Evolutionary conservation across 2,113 vertebrate species (phyloP).

Genomic region (Dasypus novemcinctus): DNA sequence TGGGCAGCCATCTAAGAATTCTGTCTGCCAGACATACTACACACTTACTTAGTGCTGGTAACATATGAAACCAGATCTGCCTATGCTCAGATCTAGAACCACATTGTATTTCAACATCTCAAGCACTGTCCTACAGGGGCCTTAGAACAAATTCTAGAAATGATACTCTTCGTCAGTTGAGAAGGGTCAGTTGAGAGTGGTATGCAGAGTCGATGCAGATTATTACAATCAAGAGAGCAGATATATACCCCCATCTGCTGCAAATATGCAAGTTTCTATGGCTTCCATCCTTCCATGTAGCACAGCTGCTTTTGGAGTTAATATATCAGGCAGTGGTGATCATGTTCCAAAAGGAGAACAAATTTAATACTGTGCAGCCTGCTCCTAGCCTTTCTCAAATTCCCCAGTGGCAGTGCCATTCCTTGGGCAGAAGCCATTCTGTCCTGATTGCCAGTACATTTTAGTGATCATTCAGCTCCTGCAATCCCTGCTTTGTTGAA

Average conservation of each 20-base stretch:
- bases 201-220: background rate
- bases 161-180: background rate
- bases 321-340: background rate
- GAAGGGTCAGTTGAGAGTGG: background rate
- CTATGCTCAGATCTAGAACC: background rate
- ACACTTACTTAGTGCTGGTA: background rate
- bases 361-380: background rate
- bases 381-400: background rate
- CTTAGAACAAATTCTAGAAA: background rate
- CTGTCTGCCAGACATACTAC: background rate
- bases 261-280: background rate
- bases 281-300: background rate
- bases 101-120: too few species aligned
- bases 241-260: rapidly evolving
- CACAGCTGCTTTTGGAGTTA: background rate
- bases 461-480: background rate
- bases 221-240: background rate
- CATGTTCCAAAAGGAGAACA: background rate
- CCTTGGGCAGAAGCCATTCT: background rate
- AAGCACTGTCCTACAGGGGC: background rate
- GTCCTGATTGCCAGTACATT: background rate
- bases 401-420: background rate
- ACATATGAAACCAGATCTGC: background rate
- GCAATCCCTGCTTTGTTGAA: background rate
- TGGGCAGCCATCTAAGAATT: background rate